Conservation (phyloP, 2,797 vertebrate genomes). For the Crenuchus spilurus region DNA sequence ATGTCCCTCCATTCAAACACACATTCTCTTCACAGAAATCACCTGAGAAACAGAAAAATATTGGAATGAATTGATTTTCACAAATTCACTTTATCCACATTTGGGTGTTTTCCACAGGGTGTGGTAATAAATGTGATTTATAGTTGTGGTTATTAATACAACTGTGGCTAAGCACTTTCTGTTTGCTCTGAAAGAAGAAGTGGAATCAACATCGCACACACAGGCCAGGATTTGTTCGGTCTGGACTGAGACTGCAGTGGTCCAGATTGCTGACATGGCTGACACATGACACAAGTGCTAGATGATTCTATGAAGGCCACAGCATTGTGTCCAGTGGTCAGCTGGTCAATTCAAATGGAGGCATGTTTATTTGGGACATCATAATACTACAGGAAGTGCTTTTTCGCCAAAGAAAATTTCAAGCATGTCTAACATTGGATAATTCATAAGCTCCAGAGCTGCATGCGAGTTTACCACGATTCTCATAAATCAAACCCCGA, state of each 20-base stretch:
- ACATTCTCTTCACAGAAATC: conserved; percentile 85
- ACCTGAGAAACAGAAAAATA: conserved; percentile 72
- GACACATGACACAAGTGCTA: conserved; percentile 62
- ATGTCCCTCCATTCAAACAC: conserved; percentile 91
- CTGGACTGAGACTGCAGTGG: conserved; percentile 36
- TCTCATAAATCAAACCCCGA: neutral
- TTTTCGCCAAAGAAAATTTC: neutral
- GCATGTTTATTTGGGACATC: conserved; percentile 7
- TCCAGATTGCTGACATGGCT: conserved; percentile 65
- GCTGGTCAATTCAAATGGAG: conserved; percentile 54
- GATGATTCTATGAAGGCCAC: conserved; percentile 61
- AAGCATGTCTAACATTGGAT: neutral
- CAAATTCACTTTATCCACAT: neutral
- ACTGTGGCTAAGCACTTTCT: conserved; percentile 6
- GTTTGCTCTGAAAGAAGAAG: conserved; percentile 42
- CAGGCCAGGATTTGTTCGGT: conserved; percentile 38
- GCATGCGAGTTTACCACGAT: neutral
- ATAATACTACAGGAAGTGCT: neutral
- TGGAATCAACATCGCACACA: conserved; percentile 33
- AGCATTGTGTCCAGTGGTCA: conserved; percentile 39
- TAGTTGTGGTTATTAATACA: neutral
- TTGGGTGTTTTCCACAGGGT: neutral
- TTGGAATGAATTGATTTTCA: too few species aligned
- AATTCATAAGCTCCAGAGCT: neutral
- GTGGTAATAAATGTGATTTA: neutral